Evolutionary conservation across 2,888 invertebrate genomes (phyloP).

Genomic region (Pedicia rivosa): DNA sequence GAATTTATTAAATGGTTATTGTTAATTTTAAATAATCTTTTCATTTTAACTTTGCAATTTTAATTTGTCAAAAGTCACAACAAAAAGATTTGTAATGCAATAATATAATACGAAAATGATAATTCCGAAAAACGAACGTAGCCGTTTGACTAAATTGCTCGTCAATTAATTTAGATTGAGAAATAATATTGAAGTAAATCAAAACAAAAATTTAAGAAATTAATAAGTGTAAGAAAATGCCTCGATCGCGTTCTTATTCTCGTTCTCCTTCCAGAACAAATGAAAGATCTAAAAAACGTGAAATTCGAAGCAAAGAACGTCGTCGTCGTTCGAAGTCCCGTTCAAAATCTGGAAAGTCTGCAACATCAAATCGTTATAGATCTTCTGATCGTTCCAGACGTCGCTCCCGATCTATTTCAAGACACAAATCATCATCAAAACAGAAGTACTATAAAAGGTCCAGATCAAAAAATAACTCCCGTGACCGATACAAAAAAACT

Average conservation of each 20-base stretch:
- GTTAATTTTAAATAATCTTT: too few species aligned
- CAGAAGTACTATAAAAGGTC: not conserved
- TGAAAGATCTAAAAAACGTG: constrained; percentile 1
- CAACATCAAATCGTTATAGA: not conserved
- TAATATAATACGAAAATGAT: too few species aligned
- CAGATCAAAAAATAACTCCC: not conserved
- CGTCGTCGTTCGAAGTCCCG: not conserved
- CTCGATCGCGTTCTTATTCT: constrained; percentile 5
- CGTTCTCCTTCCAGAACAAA: constrained; percentile 3
- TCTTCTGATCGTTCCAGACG: constrained; percentile 3
- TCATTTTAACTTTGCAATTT: too few species aligned
- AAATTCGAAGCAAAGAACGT: not conserved
- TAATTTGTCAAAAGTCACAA: too few species aligned
- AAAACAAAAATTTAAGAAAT: not conserved
- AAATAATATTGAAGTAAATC: not conserved
- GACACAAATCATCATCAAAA: not conserved
- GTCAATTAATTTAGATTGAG: too few species aligned
- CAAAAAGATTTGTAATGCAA: too few species aligned
- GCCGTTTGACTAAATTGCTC: too few species aligned
- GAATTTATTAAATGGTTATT: too few species aligned
- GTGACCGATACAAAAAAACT: not conserved
- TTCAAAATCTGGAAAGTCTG: not conserved
- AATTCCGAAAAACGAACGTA: too few species aligned
- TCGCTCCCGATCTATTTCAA: too few species aligned
- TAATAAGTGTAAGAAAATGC: constrained; percentile 3